Conservation (phyloP, 92 coral and sea anemone species). For the Montipora capitata region DNA sequence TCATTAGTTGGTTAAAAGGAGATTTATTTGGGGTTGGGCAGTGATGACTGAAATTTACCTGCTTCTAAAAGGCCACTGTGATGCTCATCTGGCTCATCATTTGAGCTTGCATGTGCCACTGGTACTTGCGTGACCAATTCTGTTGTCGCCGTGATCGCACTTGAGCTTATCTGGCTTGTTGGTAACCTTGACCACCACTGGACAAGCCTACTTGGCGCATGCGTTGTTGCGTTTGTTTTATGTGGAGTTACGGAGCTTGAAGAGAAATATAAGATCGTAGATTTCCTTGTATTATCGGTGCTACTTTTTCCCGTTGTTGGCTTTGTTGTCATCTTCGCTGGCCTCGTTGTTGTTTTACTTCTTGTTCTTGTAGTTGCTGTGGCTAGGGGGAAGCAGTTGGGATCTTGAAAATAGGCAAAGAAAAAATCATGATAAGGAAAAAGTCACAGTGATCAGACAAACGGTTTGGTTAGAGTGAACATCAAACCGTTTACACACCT, state of each 20-base stretch:
- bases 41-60: constrained; percentile 13
- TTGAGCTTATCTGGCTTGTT: background rate
- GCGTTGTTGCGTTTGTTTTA: background rate
- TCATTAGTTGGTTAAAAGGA: no score
- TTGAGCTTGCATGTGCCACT: background rate
- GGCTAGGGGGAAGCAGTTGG: constrained; percentile 7
- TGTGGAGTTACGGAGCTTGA: constrained; percentile 8
- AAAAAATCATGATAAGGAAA: background rate
- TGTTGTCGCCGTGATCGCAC: constrained; percentile 14
- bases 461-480: no score
- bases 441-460: background rate
- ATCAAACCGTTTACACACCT: no score
- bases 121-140: background rate
- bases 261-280: background rate
- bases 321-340: background rate
- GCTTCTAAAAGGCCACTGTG: background rate
- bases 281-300: background rate
- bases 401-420: constrained; percentile 20
- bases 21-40: no score
- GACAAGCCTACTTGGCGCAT: background rate
- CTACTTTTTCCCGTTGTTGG: background rate
- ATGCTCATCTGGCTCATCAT: background rate
- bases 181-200: background rate
- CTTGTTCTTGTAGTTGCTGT: background rate
- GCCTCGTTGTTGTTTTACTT: background rate